A percentile compares a stretch with the other conserved stretches of the same genome.
Conservation (phyloP, 2,113 vertebrate genomes). For the Glaucidium brasilianum region DNA sequence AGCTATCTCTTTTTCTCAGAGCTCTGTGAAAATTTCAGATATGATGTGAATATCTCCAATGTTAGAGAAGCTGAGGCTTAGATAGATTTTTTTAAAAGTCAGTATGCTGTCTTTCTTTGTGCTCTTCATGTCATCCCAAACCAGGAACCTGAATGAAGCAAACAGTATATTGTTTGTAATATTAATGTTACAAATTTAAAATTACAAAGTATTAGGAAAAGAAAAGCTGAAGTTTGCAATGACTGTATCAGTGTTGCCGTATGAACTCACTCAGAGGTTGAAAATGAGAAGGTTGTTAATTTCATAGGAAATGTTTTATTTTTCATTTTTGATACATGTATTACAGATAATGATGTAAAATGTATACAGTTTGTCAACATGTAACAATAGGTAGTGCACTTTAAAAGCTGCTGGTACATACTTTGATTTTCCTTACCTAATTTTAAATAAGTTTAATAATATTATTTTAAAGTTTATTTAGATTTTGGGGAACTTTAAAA, state of each 20-base stretch:
- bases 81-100: background rate
- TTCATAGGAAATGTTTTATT: background rate
- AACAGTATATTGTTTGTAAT: background rate
- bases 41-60: background rate
- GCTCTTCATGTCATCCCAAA: background rate
- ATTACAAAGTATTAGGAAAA: background rate
- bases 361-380: background rate
- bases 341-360: background rate
- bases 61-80: background rate
- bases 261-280: background rate
- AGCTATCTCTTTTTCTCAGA: slow-evolving; percentile 19
- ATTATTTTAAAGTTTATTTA: background rate
- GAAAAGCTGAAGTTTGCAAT: background rate
- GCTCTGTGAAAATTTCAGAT: background rate
- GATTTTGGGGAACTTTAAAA: background rate
- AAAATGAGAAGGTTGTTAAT: background rate
- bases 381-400: background rate
- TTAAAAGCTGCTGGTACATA: background rate
- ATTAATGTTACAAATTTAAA: background rate
- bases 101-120: background rate
- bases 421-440: background rate
- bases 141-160: rapidly evolving
- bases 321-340: background rate
- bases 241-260: background rate
- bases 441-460: background rate